Evolutionary conservation across 37 sponge, comb jelly and placozoan species (phyloP).

Genomic region (Chondrilla cf. caribensis): DNA sequence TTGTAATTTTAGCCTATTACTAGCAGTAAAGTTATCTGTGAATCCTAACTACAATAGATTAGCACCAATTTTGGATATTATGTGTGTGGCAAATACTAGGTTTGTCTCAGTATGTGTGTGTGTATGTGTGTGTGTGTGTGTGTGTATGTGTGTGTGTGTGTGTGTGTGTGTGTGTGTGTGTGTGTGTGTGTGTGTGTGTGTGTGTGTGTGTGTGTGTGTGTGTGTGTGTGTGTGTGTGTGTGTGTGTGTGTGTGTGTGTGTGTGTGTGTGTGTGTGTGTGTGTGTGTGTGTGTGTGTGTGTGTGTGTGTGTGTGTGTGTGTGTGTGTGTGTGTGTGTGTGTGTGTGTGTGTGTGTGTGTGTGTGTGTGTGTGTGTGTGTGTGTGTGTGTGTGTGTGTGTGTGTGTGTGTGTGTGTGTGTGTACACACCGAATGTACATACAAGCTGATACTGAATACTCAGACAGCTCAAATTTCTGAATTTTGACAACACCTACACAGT

Average conservation of each 20-base stretch:
- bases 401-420: no score
- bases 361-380: slow-evolving; percentile 40
- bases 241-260: slow-evolving; percentile 9
- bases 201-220: neutral
- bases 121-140: slow-evolving; percentile 7
- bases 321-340: slow-evolving; percentile 36
- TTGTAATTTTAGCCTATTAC: no score
- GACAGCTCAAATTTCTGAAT: no score
- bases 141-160: neutral
- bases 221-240: slow-evolving; percentile 23
- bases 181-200: no score
- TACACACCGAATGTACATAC: neutral
- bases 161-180: neutral
- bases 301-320: slow-evolving; percentile 35
- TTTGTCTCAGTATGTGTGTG: neutral
- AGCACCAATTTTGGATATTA: no score
- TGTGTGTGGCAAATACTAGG: no score
- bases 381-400: slow-evolving; percentile 26
- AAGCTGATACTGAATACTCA: neutral
- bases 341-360: slow-evolving; percentile 33
- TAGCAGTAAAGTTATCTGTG: no score
- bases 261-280: slow-evolving; percentile 33
- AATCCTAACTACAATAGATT: no score
- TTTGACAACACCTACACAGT: no score
- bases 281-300: slow-evolving; percentile 43